These are phyloP conservation scores for Drosophila bocki DNA, from an alignment of 1,140 invertebrate species.

Conservation along the genomic window DNA sequence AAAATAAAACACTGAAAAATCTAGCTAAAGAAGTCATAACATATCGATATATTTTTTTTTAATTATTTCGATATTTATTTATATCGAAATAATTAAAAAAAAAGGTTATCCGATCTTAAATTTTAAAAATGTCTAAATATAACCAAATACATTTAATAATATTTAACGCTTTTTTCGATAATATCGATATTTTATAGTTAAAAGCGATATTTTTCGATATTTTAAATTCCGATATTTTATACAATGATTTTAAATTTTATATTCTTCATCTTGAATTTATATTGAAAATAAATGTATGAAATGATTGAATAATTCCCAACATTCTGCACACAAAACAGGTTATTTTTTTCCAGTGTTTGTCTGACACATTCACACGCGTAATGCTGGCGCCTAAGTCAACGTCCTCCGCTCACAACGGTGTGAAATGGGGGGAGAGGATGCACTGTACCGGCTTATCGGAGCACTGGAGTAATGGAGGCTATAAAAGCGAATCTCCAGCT, in stretches of 20 bases:
- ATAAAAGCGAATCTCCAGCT: slow-evolving; percentile 54
- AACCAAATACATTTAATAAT: too few species aligned
- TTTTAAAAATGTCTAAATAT: too few species aligned
- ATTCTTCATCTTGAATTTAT: too few species aligned
- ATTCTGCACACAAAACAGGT: not conserved
- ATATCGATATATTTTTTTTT: not conserved
- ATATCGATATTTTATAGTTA: too few species aligned
- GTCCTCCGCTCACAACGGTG: not conserved
- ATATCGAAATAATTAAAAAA: too few species aligned
- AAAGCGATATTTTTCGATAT: not conserved
- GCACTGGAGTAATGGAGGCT: slow-evolving; percentile 9
- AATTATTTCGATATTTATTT: too few species aligned
- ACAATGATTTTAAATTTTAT: too few species aligned
- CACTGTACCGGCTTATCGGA: slow-evolving; percentile 50
- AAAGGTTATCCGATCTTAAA: too few species aligned
- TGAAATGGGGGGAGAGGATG: not conserved
- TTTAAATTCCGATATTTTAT: too few species aligned
- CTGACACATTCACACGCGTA: slow-evolving; percentile 20
- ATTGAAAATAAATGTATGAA: not conserved
- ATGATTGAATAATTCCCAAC: not conserved
- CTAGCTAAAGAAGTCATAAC: not conserved
- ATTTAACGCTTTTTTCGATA: not conserved
- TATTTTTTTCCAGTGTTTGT: not conserved
- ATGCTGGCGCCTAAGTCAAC: slow-evolving; percentile 10
- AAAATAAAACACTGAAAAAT: not conserved